Base-by-base conservation (phyloP, 2,113 vertebrate genomes). In the Hucho hucho region DNA sequence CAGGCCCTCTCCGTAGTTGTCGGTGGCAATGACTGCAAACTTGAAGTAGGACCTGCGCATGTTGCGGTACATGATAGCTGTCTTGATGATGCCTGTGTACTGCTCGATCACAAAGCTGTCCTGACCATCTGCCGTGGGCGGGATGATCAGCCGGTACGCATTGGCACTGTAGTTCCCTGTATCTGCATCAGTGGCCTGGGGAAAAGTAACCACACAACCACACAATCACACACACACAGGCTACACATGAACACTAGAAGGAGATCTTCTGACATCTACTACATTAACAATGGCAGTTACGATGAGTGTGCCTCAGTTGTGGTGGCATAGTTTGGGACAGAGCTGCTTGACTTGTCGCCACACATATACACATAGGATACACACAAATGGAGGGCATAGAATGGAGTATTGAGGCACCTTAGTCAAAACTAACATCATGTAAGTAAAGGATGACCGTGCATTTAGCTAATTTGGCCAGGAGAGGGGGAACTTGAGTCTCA, bases 11-110 rank as follows among this genome's bases (percentile, higher is more conserved):
- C 98, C 97, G 0, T 97, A 98, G 91, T 98, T 49, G 1, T 99
- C 98, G 0, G 95, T 98, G 68, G 98, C 98, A 32, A 97, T 95
- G 53, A 97, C 97, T 87, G 97, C 90, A 84, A 99, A 98, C 79
- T 94, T 97, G 91, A 97, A 99, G 90, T 98, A 99, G 24, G 97
- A 96, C 70, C 98, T 91, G 74, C 98, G 95, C 97, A 99, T 97
- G 77, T 99, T 99, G 86, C 96, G 95, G 89, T 97, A 99, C 73
- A 95, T 94, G 83, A 96, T 97, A 64, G 98, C 97, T 0, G 95
- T 96, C 91, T 99, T 99, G 89, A 99, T 92, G 28, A 98, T 80
- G 4, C 97, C 98, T 0, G 96, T 95, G 88, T 95, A 97, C 26
- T 94, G 85, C 87, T 99, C 98, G 2, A 99, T 96, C 76, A 99